Percentiles rank a stretch among this genome's conserved stretches.
These are phyloP conservation scores for Urocyon cinereoargenteus DNA, from an alignment of 2,797 vertebrate species.

Conservation along the genomic window DNA sequence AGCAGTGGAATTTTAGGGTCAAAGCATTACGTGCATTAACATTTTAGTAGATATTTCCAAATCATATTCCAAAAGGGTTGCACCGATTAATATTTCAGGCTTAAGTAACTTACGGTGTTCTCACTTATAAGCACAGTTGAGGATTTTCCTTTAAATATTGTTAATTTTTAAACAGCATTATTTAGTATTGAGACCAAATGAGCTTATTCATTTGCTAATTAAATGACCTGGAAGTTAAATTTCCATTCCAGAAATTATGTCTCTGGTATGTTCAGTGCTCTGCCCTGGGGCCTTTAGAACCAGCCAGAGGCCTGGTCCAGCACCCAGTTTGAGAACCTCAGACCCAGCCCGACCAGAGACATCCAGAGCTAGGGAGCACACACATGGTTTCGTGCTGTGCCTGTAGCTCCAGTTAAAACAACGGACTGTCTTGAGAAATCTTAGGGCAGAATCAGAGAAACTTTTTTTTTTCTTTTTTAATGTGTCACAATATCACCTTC, in stretches of 20 bases:
- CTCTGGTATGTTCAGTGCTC: not conserved
- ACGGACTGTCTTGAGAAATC: not conserved
- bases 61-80: not conserved
- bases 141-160: slow-evolving; percentile 27
- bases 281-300: not conserved
- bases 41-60: slow-evolving; percentile 32
- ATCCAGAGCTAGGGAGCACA: not conserved
- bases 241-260: not conserved
- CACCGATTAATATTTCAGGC: not conserved
- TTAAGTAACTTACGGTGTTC: not conserved
- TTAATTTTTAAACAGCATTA: slow-evolving; percentile 51
- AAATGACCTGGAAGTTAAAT: slow-evolving; percentile 30
- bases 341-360: not conserved
- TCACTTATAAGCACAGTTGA: not conserved
- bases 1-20: not conserved
- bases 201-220: slow-evolving; percentile 41
- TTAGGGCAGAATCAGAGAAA: not conserved
- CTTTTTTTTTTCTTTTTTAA: not conserved
- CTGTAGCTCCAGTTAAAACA: slow-evolving; percentile 2
- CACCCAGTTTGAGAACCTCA: not conserved
- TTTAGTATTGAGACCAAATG: slow-evolving; percentile 13
- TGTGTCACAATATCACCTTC: not conserved
- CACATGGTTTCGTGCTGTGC: not conserved
- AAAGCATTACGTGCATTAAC: not conserved
- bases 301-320: not conserved